Conservation (phyloP, 2,113 vertebrate species). For the Gallinago jamesoni region DNA sequence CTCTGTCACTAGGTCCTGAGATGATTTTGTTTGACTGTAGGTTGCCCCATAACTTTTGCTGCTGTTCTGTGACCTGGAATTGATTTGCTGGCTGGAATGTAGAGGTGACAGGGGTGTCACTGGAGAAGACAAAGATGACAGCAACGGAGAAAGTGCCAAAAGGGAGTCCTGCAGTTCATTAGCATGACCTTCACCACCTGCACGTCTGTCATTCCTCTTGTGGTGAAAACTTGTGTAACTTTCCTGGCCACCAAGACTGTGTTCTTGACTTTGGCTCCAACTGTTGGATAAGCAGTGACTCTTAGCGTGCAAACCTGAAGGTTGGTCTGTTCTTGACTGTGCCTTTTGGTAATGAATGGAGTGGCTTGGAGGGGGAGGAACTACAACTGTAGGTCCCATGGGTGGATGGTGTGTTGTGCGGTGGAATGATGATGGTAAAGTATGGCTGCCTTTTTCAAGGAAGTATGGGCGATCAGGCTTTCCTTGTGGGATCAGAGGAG, state of each 20-base stretch:
- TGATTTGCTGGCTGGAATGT: conserved; percentile 81
- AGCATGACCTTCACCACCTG: conserved; percentile 42
- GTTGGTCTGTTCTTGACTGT: conserved; percentile 45
- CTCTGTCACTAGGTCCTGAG: conserved; percentile 38
- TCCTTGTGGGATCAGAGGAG: conserved; percentile 37
- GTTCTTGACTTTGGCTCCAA: conserved; percentile 53
- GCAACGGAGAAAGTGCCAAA: conserved; percentile 67
- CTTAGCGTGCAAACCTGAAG: conserved; percentile 51
- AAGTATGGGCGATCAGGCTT: conserved; percentile 53
- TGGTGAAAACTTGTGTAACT: conserved; percentile 1
- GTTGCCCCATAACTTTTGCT: conserved; percentile 58
- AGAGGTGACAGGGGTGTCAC: conserved; percentile 74
- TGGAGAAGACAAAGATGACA: conserved; percentile 74
- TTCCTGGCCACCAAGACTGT: neutral
- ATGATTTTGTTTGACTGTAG: conserved; percentile 36
- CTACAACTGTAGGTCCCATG: conserved; percentile 27
- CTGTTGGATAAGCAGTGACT: neutral
- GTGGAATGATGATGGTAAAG: conserved; percentile 70
- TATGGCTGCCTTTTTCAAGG: conserved; percentile 61
- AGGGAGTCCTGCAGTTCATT: neutral
- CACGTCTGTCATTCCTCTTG: conserved; percentile 54
- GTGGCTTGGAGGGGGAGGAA: conserved; percentile 39
- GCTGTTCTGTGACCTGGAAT: conserved; percentile 64
- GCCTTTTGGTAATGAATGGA: conserved; percentile 69
- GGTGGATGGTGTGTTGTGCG: conserved; percentile 47